phyloP scores from a whole-genome alignment of 2,113 vertebrate species.

The Odocoileus virginianus region DNA sequence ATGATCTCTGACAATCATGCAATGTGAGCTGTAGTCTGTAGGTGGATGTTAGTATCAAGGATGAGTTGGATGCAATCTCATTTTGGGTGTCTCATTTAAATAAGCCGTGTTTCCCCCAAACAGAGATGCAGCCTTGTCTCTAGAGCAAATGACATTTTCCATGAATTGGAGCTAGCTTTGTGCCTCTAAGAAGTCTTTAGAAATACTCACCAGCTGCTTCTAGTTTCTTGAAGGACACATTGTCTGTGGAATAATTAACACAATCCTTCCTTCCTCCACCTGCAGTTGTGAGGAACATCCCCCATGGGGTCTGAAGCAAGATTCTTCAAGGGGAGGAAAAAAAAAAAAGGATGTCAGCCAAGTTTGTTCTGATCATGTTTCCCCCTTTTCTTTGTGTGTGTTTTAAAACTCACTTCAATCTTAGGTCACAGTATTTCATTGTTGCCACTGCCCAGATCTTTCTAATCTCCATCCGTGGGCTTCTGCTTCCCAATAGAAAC shows the following conservation, averaged over 20 bases:
- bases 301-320: not conserved
- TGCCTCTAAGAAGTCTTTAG: not conserved
- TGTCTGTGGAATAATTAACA: not conserved
- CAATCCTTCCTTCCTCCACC: not conserved
- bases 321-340: not conserved
- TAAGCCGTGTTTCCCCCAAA: not conserved
- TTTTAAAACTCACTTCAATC: not conserved
- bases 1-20: not conserved
- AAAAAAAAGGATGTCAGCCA: not conserved
- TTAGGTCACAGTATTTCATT: not conserved
- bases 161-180: not conserved
- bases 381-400: not conserved
- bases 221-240: not conserved
- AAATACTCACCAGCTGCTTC: not conserved
- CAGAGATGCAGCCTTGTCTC: not conserved
- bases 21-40: not conserved
- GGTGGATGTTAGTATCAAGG: not conserved
- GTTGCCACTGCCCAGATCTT: not conserved
- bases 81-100: not conserved
- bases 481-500: not conserved
- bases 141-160: not conserved
- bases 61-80: not conserved
- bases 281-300: rapidly evolving
- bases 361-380: not conserved
- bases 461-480: not conserved